Evolutionary conservation across 2,797 vertebrate genomes (phyloP), one percentile per base, ranked within the genome.

Genomic region (Psittacula derbiana): DNA sequence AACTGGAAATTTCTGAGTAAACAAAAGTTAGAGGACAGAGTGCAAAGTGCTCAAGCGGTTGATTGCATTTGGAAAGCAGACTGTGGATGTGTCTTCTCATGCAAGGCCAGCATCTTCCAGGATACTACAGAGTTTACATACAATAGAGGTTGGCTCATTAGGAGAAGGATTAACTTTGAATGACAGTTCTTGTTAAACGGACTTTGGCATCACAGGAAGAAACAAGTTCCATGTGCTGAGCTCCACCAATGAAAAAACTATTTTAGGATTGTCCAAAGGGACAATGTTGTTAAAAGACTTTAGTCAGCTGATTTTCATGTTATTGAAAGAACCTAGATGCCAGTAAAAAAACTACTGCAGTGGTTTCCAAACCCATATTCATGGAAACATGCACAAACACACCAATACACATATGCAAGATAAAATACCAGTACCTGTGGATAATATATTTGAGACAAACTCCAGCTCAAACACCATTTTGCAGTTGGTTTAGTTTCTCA

Each of bases 91-190:
- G 50, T 58, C 73, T 81, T 58, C 70, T 95, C 43, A 7, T 83
- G 88, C 81, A 50, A 50, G 53, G 86, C 92, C 87, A 91, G 85
- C 88, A 49, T 92, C 76, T 95, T 90, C 74, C 60, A 70, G 47
- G 47, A 52, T 76, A 20, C 33, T 65, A 36, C 49, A 25, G 66
- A 71, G 38, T 75, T 65, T 70, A 76, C 46, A 23, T 81, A 79
- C 52, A 76, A 40, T 62, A 52, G 87, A 47, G 13, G 7, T 70
- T 83, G 72, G 16, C 81, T 96, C 62, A 62, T 95, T 92, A 92
- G 76, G n/a, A 69, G 49, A 82, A 92, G 30, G 36, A 84, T 80
- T 85, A 69, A 21, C 60, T 88, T 58, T 73, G 62, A 91, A 49
- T 86, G 80, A 40, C 52, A 83, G 66, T 27, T 82, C 62, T 46